Base-by-base conservation (phyloP, 2,797 vertebrate species). In the Babyrousa celebensis region DNA sequence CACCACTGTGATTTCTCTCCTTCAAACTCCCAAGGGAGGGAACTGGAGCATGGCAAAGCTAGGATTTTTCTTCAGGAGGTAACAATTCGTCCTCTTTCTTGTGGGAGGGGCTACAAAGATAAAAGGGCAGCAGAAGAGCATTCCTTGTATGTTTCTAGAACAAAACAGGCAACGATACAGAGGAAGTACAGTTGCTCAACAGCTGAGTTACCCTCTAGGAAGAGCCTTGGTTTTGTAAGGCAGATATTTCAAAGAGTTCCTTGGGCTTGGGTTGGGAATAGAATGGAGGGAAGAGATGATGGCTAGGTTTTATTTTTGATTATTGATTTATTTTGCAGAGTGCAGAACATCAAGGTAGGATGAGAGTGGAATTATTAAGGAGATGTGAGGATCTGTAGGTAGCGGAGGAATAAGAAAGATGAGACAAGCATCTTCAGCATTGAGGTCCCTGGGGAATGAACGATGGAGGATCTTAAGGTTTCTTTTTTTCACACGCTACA, bases 31-130 rank as follows among this genome's bases (percentile, higher is more conserved):
- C 82, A 15, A 27, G 20, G 23, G 56, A n/a, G 36, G 29, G 10
- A 83, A 40, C 0, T 52, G 43, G 79, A 21, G 11, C 18, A 15
- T 21, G 32, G 36, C 27, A 56, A 36, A 27, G 20, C 17, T 90
- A 29, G 72, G 20, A 43, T 40, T 27, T 40, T n/a, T 5, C 27
- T 71, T 21, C 15, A 56, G 20, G 12, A 80, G 52, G 48, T 29
- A 77, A 82, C 18, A n/a, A 87, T n/a, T 48, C 87, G 70, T 72
- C 70, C 75, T 82, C 80, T 93, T 79, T 54, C 21, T 78, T 54
- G 52, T 12, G 1, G 25, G 15, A 29, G 40, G 68, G 52, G 63
- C 77, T 84, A 71, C 52, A 54, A 56, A 79, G 48, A 43, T 17
- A 36, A 83, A 40, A 72, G 6, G 58, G 12, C 25, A 48, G 17